Evolutionary conservation across 2,888 invertebrate genomes (phyloP).

Genomic region (Spatulosminthurus flaviceps): DNA sequence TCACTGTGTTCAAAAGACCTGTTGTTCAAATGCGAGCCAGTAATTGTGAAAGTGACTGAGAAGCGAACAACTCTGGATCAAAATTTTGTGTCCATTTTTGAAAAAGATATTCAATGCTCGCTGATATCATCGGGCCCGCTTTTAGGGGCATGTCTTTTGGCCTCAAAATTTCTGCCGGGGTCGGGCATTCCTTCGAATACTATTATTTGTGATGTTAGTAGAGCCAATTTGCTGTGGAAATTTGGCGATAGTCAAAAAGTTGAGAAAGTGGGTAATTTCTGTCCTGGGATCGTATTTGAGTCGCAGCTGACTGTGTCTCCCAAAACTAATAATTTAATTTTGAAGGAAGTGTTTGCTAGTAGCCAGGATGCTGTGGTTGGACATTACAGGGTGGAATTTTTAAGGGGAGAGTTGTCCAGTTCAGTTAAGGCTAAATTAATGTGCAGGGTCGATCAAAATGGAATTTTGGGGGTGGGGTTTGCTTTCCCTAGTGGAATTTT

Average conservation of each 20-base stretch:
- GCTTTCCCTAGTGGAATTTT: neutral
- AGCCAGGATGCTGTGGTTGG: neutral
- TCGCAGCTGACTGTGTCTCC: neutral
- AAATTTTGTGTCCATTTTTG: slow-evolving; percentile 6
- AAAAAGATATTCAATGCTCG: neutral
- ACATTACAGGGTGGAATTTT: neutral
- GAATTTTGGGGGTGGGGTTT: slow-evolving; percentile 8
- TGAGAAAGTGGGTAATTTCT: neutral
- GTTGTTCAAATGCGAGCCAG: neutral
- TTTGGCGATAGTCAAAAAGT: neutral
- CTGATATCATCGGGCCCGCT: neutral
- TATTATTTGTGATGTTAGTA: neutral
- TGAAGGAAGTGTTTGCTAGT: neutral
- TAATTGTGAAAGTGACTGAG: neutral
- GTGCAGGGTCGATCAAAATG: neutral
- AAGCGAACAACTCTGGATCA: neutral
- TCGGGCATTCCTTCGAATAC: neutral
- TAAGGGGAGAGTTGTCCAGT: neutral
- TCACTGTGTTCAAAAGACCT: neutral
- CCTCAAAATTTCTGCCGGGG: neutral
- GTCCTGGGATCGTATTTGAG: slow-evolving; percentile 8
- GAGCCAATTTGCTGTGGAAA: neutral
- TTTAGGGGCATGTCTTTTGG: neutral
- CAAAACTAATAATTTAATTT: neutral
- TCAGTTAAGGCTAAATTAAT: neutral